Base-by-base conservation (phyloP, 1,140 invertebrate genomes). In the Dreissena rostriformis region DNA sequence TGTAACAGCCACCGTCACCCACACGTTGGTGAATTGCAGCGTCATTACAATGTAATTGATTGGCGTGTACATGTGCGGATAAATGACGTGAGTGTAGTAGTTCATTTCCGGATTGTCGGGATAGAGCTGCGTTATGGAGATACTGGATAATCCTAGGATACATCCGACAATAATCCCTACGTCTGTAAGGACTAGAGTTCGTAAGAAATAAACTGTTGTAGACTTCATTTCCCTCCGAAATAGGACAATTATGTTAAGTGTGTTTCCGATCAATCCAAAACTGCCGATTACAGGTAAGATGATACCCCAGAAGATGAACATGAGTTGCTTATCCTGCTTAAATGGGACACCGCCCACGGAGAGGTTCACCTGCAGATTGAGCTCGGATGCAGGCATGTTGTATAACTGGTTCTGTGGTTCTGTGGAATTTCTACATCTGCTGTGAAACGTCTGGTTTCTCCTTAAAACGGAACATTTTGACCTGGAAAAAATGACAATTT, bases 81-180 rank as follows among this genome's bases (percentile, higher is more conserved):
- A 92, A n/a, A 91, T 85, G 14, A 86, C 86, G 39, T 92, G 87
- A 29, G 81, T 88, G 72, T 88, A 92, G 68, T 86, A 86, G 51
- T 49, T 76, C 92, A 96, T 96, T 52, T 98, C 95, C 7, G 96
- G 96, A 67, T 88, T 80, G 8, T 39, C 39, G 2, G 39, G 39
- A 39, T 39, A 8, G 24, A 86, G 84, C 51, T 86, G 77, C 12
- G 88, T 81, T 15, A 88, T 80, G 24, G 86, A 82, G 55, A 86
- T 87, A 14, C 85, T 83, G 0, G 84, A 84, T 14, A 90, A 71
- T 17, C 84, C 88, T 7, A 87, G 55, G 55, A 97, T 97, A 24
- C 97, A 97, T 72, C 97, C 95, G 74, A 98, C 97, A 79, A 98
- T 95, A 65, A 87, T 91, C 26, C 89, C 88, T 0, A 89, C 89